Evolutionary conservation across 2,888 invertebrate genomes (phyloP).

Genomic region (Parascotia fuliginaria): DNA sequence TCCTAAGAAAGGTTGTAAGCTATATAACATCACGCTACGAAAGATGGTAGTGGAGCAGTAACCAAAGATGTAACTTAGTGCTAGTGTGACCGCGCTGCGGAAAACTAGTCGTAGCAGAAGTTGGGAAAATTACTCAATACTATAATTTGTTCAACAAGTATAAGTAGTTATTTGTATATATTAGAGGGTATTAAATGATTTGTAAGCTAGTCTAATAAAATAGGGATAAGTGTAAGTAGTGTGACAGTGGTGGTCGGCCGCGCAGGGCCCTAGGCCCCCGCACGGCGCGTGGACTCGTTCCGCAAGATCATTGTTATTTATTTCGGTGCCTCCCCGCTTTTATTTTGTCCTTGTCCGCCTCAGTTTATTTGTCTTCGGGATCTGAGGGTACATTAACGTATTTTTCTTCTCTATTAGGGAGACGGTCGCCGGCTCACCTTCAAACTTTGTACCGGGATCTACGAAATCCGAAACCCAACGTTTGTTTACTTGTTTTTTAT

Average conservation of each 20-base stretch:
- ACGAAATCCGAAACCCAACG: constrained; percentile 67
- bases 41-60: no score
- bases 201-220: constrained; percentile 57
- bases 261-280: constrained; percentile 20
- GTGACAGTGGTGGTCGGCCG: constrained; percentile 44
- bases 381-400: constrained; percentile 85
- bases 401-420: constrained; percentile 85
- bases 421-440: constrained; percentile 80
- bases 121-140: constrained; percentile 26
- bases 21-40: no score
- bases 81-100: no score
- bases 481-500: constrained; percentile 81
- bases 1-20: no score
- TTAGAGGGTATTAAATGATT: constrained; percentile 47
- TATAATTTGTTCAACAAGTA: no score
- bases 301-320: constrained; percentile 82
- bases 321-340: constrained; percentile 76
- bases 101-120: constrained; percentile 25
- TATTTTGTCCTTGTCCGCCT: constrained; percentile 80
- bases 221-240: constrained; percentile 64
- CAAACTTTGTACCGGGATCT: constrained; percentile 73
- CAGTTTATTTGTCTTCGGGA: constrained; percentile 84
- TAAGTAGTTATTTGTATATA: constrained; percentile 44
- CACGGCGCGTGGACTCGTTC: constrained; percentile 50
- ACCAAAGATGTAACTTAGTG: no score